Evolutionary conservation across 2,797 vertebrate species (phyloP), one percentile per base, ranked within the genome.

Genomic region (Sebastes miniatus): DNA sequence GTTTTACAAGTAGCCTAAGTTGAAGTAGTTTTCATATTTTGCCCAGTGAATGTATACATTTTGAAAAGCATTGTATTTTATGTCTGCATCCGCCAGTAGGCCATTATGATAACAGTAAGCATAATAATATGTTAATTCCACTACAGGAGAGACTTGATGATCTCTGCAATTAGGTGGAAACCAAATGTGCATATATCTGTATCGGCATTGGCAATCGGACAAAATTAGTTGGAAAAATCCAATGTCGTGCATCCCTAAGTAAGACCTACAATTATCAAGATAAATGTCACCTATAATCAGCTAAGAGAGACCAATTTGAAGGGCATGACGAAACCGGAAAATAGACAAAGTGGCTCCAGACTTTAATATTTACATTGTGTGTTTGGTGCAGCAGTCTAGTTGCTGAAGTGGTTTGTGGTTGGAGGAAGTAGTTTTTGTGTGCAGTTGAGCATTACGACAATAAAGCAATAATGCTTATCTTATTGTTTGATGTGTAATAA

Each of bases 381-480:
- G 39, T 3, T 9, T 20, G 6, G 27, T 50, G 54, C n/a, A 12
- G 22, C n/a, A 14, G 22, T 22, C 4, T 18, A 50, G 14, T 36
- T 25, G 8, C 52, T 58, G 78, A 20, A 32, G 29, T 1, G 8
- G 63, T 79, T 72, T 81, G 59, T 77, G 72, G 34, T 43, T 13
- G 29, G 39, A 16, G 52, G 24, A 79, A 73, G 62, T 71, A 14
- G 14, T 63, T 62, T 39, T 31, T 24, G 5, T 65, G 43, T 24
- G 47, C 4, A 39, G 39, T 13, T 13, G 31, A 58, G 58, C 36
- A 56, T 62, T 64, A 10, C 1, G 1, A 79, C 56, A 52, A 83
- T 77, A 75, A 76, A 73, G 24, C 31, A 6, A 64, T 47, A 52
- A 52, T 31, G 54, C 71, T 81, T 77, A 85, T 84, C 64, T 80